phyloP scores from a whole-genome alignment of 2,888 invertebrate genomes.

The Azorinus chamasolen region DNA sequence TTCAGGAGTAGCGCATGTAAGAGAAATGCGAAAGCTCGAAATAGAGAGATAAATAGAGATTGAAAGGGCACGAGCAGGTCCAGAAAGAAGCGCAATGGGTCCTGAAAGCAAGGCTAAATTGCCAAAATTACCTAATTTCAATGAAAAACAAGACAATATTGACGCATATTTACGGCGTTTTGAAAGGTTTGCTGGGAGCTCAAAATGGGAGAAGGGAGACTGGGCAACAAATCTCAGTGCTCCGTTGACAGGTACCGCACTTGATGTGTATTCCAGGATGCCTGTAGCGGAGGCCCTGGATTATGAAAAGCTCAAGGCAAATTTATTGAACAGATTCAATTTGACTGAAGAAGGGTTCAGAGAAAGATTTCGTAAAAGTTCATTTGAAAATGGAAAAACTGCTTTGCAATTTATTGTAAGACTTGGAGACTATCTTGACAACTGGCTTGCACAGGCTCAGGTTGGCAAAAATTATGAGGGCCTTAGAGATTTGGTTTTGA shows the following conservation, averaged over 20 bases:
- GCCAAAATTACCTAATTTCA: conserved; percentile 29
- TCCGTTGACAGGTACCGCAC: conserved; percentile 31
- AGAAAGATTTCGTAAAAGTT: conserved; percentile 10
- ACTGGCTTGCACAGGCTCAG: conserved; percentile 20
- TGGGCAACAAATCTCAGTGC: conserved; percentile 43
- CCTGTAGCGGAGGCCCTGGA: conserved; percentile 17
- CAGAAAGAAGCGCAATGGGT: no score
- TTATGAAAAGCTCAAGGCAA: conserved; percentile 24
- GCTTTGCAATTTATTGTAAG: conserved; percentile 24
- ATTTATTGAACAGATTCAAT: conserved; percentile 23
- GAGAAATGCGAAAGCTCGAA: not conserved
- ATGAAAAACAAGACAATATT: conserved; percentile 33
- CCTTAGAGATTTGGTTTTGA: conserved; percentile 13
- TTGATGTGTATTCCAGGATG: conserved; percentile 45
- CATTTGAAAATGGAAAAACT: conserved; percentile 24
- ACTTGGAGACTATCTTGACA: conserved; percentile 8
- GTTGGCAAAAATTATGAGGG: conserved; percentile 5
- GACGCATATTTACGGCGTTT: conserved; percentile 27
- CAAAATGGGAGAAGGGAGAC: conserved; percentile 18
- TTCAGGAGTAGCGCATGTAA: no score
- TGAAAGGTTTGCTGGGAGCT: conserved; percentile 26
- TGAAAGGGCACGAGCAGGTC: no score
- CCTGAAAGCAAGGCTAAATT: not conserved
- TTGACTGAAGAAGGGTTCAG: conserved; percentile 34
- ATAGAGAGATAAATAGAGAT: not conserved